These are phyloP conservation scores for Microtus pennsylvanicus DNA, from an alignment of 2,113 vertebrate species.

Conservation along the genomic window DNA sequence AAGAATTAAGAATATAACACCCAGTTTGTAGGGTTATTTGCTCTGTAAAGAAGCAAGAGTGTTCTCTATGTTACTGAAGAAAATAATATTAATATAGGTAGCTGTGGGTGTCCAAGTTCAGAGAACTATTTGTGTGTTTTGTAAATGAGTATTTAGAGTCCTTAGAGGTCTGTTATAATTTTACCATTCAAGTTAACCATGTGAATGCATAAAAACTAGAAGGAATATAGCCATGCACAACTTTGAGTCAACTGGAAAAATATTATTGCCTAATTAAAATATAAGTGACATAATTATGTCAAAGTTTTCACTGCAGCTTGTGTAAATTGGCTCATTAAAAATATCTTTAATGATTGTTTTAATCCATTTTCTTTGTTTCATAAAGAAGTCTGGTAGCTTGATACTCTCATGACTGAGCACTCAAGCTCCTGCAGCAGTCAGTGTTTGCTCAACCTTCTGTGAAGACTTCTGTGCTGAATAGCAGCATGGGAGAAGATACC, in stretches of 20 bases:
- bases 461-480: neutral
- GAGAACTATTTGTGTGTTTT: neutral
- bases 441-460: neutral
- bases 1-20: neutral
- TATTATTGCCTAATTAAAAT: neutral
- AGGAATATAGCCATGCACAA: neutral
- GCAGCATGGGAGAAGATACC: neutral
- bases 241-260: neutral
- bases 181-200: neutral
- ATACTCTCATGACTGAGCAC: neutral
- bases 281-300: neutral
- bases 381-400: neutral
- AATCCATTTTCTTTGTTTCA: neutral
- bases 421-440: neutral
- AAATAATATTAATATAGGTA: neutral
- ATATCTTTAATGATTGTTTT: neutral
- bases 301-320: neutral
- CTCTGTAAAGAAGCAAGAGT: neutral
- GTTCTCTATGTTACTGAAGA: neutral
- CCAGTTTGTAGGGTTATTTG: neutral
- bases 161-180: neutral
- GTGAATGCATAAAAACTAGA: neutral
- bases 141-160: neutral
- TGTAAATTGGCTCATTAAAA: neutral
- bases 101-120: neutral